phyloP scores from a whole-genome alignment of 2,888 invertebrate species.

The Tupiocoris notatus region DNA sequence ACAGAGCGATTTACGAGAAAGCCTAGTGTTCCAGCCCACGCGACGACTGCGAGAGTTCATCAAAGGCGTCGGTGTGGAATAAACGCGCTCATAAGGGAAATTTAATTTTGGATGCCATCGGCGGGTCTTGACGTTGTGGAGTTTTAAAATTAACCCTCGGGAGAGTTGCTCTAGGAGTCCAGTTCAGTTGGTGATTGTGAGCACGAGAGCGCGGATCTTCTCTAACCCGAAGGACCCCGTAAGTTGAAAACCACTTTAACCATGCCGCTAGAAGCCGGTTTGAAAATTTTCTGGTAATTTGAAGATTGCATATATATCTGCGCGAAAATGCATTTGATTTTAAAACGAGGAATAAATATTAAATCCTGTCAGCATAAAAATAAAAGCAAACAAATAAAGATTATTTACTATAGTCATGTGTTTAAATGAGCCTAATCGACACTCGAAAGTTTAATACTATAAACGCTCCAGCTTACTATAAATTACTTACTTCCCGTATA shows the following conservation, averaged over 20 bases:
- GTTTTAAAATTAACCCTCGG: conserved; percentile 41
- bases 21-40: neutral
- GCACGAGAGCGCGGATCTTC: conserved; percentile 29
- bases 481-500: too few species aligned
- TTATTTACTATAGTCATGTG: too few species aligned
- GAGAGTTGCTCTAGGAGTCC: conserved; percentile 30
- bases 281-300: neutral
- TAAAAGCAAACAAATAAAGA: too few species aligned
- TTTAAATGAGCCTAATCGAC: too few species aligned
- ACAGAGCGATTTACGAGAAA: too few species aligned
- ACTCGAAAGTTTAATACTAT: too few species aligned
- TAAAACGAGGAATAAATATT: too few species aligned
- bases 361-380: too few species aligned
- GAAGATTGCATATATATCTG: neutral
- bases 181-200: conserved; percentile 42
- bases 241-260: conserved; percentile 28
- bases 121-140: conserved; percentile 34
- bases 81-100: conserved; percentile 30
- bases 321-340: neutral
- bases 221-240: conserved; percentile 37
- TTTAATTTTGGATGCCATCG: conserved; percentile 42
- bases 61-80: neutral
- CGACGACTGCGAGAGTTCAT: neutral
- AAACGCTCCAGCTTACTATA: too few species aligned
- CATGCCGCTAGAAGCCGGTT: neutral